phyloP scores from a whole-genome alignment of 2,113 vertebrate species.

The human (Homo sapiens) region DNA sequence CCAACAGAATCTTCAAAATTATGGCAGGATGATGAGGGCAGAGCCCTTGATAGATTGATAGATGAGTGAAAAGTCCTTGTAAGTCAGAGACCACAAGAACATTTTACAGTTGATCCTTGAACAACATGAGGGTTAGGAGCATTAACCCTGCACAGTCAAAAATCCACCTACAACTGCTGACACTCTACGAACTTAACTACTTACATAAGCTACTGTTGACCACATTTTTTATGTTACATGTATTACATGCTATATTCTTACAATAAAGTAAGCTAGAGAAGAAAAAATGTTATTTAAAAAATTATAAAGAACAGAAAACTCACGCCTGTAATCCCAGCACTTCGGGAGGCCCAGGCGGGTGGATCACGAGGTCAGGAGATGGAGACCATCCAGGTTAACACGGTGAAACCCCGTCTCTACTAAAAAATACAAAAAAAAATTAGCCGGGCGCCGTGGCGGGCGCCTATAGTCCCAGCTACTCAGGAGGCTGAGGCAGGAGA shows the following conservation, averaged over 20 bases:
- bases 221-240: background rate
- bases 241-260: background rate
- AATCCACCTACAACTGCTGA: background rate
- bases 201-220: background rate
- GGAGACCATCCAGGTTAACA: too few relatives aligned
- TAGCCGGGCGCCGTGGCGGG: too few relatives aligned
- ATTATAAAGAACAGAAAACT: background rate
- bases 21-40: background rate
- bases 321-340: too few relatives aligned
- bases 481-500: too few relatives aligned
- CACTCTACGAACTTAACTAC: background rate
- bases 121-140: background rate
- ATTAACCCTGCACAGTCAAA: background rate
- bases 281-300: background rate
- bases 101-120: background rate
- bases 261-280: background rate
- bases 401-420: too few relatives aligned
- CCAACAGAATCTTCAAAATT: background rate
- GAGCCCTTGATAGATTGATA: background rate
- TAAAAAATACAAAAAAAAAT: too few relatives aligned
- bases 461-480: too few relatives aligned
- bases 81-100: background rate
- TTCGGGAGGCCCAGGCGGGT: too few relatives aligned
- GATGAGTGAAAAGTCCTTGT: background rate
- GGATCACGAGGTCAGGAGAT: too few relatives aligned